A percentile compares a stretch with the other conserved stretches of the same genome.
phyloP scores from a whole-genome alignment of 2,113 vertebrate species.

The Dendropsophus ebraccatus region DNA sequence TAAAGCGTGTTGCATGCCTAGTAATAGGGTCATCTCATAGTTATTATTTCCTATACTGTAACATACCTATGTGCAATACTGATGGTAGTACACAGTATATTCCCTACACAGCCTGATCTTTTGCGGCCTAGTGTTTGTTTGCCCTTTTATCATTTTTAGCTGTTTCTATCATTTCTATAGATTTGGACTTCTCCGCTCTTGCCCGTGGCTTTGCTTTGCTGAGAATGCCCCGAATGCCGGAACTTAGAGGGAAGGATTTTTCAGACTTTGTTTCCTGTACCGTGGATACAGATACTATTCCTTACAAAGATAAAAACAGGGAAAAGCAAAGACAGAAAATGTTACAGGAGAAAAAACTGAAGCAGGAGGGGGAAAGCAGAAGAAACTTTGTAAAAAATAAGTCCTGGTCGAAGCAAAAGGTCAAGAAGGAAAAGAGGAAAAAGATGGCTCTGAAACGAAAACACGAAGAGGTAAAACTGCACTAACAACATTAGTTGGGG shows the following conservation, averaged over 20 bases:
- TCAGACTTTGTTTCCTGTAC: slow-evolving; percentile 77
- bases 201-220: slow-evolving; percentile 91
- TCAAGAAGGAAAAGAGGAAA: slow-evolving; percentile 82
- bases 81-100: background rate
- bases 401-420: slow-evolving; percentile 95
- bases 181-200: slow-evolving; percentile 86
- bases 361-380: slow-evolving; percentile 55
- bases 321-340: slow-evolving; percentile 88
- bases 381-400: slow-evolving; percentile 80
- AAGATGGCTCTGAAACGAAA: slow-evolving; percentile 85
- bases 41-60: background rate
- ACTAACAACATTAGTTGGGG: no score
- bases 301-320: slow-evolving; percentile 90
- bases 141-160: background rate
- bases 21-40: no score
- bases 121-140: background rate
- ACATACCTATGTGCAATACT: background rate
- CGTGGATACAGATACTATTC: slow-evolving; percentile 85
- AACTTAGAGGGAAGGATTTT: slow-evolving; percentile 84
- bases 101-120: background rate
- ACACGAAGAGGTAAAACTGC: slow-evolving; percentile 74
- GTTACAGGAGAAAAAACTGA: slow-evolving; percentile 75
- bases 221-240: slow-evolving; percentile 93
- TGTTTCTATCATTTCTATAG: slow-evolving; percentile 69
- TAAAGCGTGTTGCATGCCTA: no score